Conservation (phyloP, 2,888 invertebrate genomes). For the Napeogenes inachia region DNA sequence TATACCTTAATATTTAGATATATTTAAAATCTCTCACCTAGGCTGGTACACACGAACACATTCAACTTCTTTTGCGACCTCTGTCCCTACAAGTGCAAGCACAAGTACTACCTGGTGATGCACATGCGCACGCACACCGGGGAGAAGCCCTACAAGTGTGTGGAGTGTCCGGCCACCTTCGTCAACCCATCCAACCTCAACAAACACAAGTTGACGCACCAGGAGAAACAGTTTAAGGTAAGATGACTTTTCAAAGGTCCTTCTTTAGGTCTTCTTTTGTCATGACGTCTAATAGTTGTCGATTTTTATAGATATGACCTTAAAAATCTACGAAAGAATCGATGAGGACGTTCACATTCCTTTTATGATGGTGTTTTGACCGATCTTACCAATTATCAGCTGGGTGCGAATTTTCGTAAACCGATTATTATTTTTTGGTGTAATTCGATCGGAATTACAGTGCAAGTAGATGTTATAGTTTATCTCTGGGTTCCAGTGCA, state of each 20-base stretch:
- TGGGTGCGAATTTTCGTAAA: too few relatives aligned
- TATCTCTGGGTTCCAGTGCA: constrained; percentile 44
- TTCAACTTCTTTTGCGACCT: constrained; percentile 74
- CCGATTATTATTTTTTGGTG: too few relatives aligned
- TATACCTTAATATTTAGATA: too few relatives aligned
- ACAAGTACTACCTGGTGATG: constrained; percentile 74
- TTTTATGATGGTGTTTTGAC: too few relatives aligned
- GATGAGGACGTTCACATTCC: too few relatives aligned
- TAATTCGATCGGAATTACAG: too few relatives aligned
- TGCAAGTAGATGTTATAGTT: too few relatives aligned
- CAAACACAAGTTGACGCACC: constrained; percentile 80
- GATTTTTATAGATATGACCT: too few relatives aligned
- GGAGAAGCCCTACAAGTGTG: constrained; percentile 69
- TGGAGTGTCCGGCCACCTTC: constrained; percentile 77
- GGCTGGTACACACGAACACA: constrained; percentile 69
- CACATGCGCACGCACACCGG: constrained; percentile 76
- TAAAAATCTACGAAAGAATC: too few relatives aligned
- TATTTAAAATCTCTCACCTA: constrained; percentile 28
- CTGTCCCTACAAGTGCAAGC: constrained; percentile 71
- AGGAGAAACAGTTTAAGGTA: constrained; percentile 71
- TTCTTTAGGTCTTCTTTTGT: constrained; percentile 3
- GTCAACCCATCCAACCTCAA: constrained; percentile 81
- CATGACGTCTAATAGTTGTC: background rate
- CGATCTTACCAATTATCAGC: too few relatives aligned
- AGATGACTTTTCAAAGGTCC: background rate